Percentiles rank a stretch among this genome's conserved stretches.
Evolutionary conservation across 2,888 invertebrate species (phyloP).

Genomic region (Pedicia rivosa): DNA sequence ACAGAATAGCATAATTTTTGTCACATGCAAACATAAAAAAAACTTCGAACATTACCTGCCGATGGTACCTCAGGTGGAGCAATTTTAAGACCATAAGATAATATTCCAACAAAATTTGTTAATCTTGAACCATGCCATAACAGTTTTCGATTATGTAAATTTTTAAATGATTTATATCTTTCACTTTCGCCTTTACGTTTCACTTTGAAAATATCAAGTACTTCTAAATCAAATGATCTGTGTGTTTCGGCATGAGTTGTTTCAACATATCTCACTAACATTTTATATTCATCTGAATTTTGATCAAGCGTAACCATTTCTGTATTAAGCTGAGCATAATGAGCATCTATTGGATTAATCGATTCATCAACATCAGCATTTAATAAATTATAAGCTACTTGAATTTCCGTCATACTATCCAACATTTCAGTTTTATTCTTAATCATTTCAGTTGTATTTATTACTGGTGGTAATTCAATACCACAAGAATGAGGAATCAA

Average conservation of each 20-base stretch:
- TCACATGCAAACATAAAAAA: no score
- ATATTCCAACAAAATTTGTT: constrained; percentile 90
- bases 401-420: constrained; percentile 84
- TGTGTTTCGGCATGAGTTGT: constrained; percentile 94
- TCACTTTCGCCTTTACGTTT: constrained; percentile 63
- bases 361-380: background rate
- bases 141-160: constrained; percentile 69
- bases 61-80: constrained; percentile 97
- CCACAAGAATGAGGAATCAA: constrained; percentile 94
- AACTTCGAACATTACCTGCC: no score
- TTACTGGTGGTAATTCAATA: constrained; percentile 58
- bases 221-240: constrained; percentile 48
- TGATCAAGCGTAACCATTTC: constrained; percentile 55
- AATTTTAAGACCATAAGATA: constrained; percentile 83
- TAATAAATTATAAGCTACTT: constrained; percentile 83
- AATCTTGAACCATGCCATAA: constrained; percentile 95
- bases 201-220: constrained; percentile 46
- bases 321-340: constrained; percentile 78
- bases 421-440: constrained; percentile 63
- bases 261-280: constrained; percentile 60
- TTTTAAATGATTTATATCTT: constrained; percentile 72
- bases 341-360: constrained; percentile 55
- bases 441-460: constrained; percentile 63
- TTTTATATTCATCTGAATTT: constrained; percentile 50
- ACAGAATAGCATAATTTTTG: no score